These are phyloP conservation scores for Neodon shergylaensis DNA, from an alignment of 2,113 vertebrate genomes.

Conservation along the genomic window DNA sequence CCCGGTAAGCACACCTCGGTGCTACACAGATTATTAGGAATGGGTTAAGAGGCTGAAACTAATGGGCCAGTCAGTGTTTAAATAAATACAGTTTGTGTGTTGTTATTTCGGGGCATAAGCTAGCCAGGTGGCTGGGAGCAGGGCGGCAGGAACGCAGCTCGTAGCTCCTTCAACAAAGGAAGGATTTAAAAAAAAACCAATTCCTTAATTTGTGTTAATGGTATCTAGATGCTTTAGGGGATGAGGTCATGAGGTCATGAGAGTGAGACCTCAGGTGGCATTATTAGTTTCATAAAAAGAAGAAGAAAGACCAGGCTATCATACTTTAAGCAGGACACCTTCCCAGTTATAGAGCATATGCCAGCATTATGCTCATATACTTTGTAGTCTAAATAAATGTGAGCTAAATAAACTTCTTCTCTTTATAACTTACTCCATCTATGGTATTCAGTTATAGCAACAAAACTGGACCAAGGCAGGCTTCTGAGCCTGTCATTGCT, in stretches of 20 bases:
- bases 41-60: too few relatives aligned
- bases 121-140: too few relatives aligned
- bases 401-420: neutral
- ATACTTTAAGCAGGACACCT: neutral
- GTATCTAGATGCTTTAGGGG: neutral
- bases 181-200: neutral
- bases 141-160: too few relatives aligned
- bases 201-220: neutral
- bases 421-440: neutral
- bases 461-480: neutral
- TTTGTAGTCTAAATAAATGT: neutral
- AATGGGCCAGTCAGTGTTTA: too few relatives aligned
- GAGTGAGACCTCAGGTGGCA: neutral
- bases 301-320: neutral
- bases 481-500: neutral
- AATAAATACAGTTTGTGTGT: too few relatives aligned
- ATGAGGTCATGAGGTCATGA: neutral
- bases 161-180: neutral
- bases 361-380: too few relatives aligned
- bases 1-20: too few relatives aligned
- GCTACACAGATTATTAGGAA: too few relatives aligned
- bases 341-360: neutral
- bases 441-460: neutral
- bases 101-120: too few relatives aligned
- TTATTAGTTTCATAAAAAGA: neutral